Conservation (phyloP, 2,113 vertebrate species). For the Mesembrinibis cayennensis region DNA sequence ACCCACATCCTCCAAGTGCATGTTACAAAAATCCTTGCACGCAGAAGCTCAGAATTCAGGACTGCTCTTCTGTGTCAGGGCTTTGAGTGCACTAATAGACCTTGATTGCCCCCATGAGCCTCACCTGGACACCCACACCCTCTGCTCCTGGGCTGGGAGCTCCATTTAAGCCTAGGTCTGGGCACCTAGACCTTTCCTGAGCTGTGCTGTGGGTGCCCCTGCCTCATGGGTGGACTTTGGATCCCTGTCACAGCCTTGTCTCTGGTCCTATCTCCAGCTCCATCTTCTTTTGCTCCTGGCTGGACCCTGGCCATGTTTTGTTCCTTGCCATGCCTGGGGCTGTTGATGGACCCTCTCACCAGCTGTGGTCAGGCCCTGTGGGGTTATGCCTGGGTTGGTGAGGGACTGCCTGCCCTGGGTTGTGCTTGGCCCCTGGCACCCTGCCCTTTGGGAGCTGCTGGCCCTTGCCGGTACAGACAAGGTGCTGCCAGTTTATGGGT, state of each 20-base stretch:
- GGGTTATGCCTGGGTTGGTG: background rate
- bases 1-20: background rate
- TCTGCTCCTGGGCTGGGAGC: background rate
- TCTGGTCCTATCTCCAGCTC: background rate
- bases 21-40: background rate
- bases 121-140: background rate
- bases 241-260: no score
- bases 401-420: no score
- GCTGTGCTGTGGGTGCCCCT: background rate
- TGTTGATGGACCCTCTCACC: background rate
- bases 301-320: background rate
- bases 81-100: no score
- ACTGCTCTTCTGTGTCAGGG: background rate
- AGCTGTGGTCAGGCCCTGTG: fast-evolving
- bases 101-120: background rate
- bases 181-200: fast-evolving
- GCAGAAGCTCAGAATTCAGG: background rate
- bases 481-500: no score
- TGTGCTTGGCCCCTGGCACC: no score
- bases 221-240: background rate
- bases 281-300: background rate
- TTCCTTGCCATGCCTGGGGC: background rate
- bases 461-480: no score
- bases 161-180: background rate
- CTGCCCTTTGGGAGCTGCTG: background rate